phyloP scores from a whole-genome alignment of 2,888 invertebrate species.

The Osmoderma eremita region DNA sequence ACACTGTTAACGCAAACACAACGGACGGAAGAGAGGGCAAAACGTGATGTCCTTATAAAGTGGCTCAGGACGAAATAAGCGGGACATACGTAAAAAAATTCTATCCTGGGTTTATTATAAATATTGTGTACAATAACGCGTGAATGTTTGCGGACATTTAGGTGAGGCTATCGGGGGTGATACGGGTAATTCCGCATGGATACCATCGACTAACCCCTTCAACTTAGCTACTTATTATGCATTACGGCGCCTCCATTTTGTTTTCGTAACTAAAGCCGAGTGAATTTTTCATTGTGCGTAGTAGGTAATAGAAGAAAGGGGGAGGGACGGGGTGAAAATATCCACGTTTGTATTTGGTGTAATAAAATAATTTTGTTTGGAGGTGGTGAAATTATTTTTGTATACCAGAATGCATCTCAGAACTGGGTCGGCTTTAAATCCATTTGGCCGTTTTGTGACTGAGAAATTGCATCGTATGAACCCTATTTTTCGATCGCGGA shows the following conservation, averaged over 20 bases:
- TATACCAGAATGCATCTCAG: no score
- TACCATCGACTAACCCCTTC: constrained; percentile 59
- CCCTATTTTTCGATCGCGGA: no score
- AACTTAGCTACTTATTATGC: constrained; percentile 64
- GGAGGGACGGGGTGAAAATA: no score
- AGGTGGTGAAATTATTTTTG: no score
- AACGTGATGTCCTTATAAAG: constrained; percentile 34
- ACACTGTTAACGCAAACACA: constrained; percentile 16
- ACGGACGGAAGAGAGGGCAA: neutral
- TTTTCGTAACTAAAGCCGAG: constrained; percentile 62
- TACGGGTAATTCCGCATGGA: constrained; percentile 61
- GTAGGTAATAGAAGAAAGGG: constrained; percentile 49
- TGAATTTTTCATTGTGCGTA: constrained; percentile 62
- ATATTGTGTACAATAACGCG: constrained; percentile 56
- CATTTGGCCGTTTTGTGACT: no score
- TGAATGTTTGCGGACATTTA: constrained; percentile 46
- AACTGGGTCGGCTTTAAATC: no score
- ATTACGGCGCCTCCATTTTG: constrained; percentile 63
- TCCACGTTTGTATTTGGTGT: neutral
- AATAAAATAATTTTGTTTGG: no score
- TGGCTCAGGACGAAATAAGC: constrained; percentile 10
- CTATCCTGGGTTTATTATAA: constrained; percentile 53
- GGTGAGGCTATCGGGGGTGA: constrained; percentile 47
- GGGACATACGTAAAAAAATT: constrained; percentile 46
- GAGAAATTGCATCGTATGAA: no score